Evolutionary conservation across 2,797 vertebrate species (phyloP).

Genomic region (Sebastolobus alascanus): DNA sequence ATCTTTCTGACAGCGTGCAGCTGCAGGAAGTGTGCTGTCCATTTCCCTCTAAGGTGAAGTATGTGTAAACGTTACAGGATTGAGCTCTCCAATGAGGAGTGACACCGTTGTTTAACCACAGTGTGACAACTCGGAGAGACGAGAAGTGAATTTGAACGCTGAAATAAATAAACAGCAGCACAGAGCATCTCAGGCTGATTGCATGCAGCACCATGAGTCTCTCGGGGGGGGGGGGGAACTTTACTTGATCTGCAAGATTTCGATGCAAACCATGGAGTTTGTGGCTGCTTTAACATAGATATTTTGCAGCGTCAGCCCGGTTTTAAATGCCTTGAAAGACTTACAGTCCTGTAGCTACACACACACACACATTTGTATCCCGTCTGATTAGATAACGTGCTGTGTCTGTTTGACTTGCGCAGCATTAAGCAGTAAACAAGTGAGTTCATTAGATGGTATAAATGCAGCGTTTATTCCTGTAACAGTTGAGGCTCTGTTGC

Average conservation of each 20-base stretch:
- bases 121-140: constrained; percentile 8
- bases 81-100: constrained; percentile 3
- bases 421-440: constrained; percentile 9
- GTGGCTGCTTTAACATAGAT: not conserved
- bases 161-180: not conserved
- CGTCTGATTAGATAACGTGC: constrained; percentile 8
- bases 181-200: not conserved
- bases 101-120: constrained; percentile 6
- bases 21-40: not conserved
- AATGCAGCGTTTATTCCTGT: constrained; percentile 21
- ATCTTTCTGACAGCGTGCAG: not conserved
- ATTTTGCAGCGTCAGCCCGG: not conserved
- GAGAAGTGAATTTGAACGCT: not conserved
- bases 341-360: not conserved
- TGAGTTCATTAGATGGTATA: constrained; percentile 22
- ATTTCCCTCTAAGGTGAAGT: not conserved
- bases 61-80: not conserved
- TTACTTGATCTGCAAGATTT: not conserved
- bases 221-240: not conserved
- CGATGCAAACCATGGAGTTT: not conserved
- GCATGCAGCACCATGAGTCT: not conserved
- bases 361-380: constrained; percentile 1
- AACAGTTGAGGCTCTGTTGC: not conserved
- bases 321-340: constrained; percentile 1
- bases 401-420: constrained; percentile 13